Conservation (phyloP, 2,888 invertebrate genomes). For the Nephrotoma guestfalica region DNA sequence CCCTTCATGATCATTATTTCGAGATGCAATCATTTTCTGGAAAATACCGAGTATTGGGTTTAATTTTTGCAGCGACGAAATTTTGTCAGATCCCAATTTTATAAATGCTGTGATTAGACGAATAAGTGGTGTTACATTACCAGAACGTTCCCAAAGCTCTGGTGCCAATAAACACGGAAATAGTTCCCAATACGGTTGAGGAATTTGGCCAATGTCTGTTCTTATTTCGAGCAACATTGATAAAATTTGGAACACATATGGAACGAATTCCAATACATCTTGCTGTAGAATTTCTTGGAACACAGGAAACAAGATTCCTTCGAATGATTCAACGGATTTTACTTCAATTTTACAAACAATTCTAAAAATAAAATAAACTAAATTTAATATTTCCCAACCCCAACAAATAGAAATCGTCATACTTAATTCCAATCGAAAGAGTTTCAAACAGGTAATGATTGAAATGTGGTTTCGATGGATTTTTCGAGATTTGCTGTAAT, state of each 20-base stretch:
- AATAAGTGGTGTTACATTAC: constrained; percentile 87
- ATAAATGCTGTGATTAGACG: constrained; percentile 82
- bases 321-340: constrained; percentile 70
- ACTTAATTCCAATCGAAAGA: constrained; percentile 76
- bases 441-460: constrained; percentile 98
- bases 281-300: constrained; percentile 90
- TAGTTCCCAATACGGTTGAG: constrained; percentile 75
- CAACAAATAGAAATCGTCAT: constrained; percentile 23
- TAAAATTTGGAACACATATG: constrained; percentile 96
- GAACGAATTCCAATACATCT: constrained; percentile 89
- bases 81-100: constrained; percentile 51
- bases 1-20: constrained; percentile 90
- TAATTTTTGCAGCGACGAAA: constrained; percentile 55
- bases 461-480: constrained; percentile 93
- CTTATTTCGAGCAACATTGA: constrained; percentile 77
- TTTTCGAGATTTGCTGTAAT: constrained; percentile 69
- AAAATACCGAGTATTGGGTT: constrained; percentile 82
- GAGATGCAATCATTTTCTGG: constrained; percentile 91
- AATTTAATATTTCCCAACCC: not conserved
- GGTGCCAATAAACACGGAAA: constrained; percentile 84
- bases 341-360: constrained; percentile 75
- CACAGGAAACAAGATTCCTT: constrained; percentile 84
- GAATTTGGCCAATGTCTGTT: constrained; percentile 36
- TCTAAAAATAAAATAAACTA: constrained; percentile 30
- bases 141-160: constrained; percentile 82